Evolutionary conservation across 2,113 vertebrate species (phyloP).

Genomic region (Phocoena phocoena): DNA sequence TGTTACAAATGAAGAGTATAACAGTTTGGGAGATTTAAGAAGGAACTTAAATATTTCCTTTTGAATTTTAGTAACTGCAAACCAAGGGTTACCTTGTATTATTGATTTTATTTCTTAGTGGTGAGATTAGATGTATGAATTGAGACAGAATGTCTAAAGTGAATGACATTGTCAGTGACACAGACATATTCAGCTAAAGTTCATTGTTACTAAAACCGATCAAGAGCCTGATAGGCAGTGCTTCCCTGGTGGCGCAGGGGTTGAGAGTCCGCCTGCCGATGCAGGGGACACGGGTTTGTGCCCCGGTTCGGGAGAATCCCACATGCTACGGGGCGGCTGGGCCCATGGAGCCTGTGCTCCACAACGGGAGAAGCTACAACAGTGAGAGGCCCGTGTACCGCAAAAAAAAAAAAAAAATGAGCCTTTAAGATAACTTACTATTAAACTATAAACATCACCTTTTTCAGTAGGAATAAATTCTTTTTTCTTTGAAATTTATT

Average conservation of each 20-base stretch:
- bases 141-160: constrained; percentile 3
- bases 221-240: neutral
- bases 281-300: too few relatives aligned
- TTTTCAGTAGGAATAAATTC: constrained; percentile 34
- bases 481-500: neutral
- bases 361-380: too few relatives aligned
- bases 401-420: neutral
- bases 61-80: constrained; percentile 26
- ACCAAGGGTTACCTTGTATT: constrained; percentile 14
- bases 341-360: too few relatives aligned
- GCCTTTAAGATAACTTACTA: neutral
- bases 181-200: neutral
- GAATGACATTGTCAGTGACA: neutral
- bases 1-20: constrained; percentile 49
- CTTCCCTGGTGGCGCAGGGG: too few relatives aligned
- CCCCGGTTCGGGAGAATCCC: too few relatives aligned
- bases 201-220: constrained; percentile 1
- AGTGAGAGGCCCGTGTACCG: too few relatives aligned
- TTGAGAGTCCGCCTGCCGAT: too few relatives aligned
- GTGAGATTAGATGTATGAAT: neutral
- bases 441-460: neutral
- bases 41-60: constrained; percentile 32
- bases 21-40: neutral
- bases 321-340: too few relatives aligned
- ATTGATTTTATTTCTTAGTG: constrained; percentile 33